These are phyloP conservation scores for Coreoperca whiteheadi DNA, from an alignment of 2,113 vertebrate genomes.

Conservation along the genomic window DNA sequence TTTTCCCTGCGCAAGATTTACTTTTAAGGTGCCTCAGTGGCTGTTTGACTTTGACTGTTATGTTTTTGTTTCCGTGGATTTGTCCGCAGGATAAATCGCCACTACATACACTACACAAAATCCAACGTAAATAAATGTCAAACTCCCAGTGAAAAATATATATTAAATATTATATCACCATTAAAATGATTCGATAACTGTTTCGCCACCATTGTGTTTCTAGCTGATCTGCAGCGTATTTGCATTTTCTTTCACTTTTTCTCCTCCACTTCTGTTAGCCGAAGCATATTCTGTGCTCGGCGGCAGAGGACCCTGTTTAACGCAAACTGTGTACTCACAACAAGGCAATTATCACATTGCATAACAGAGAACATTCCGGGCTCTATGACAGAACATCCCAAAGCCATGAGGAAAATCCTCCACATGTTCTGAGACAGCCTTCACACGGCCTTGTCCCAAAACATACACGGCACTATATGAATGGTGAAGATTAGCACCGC, in stretches of 20 bases:
- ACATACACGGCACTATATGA: conserved; percentile 26
- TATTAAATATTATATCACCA: too few relatives aligned
- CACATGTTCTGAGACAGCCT: conserved; percentile 44
- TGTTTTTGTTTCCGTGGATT: too few relatives aligned
- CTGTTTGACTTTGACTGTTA: too few relatives aligned
- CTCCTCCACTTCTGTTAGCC: neutral
- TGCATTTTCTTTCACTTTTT: neutral
- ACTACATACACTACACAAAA: too few relatives aligned
- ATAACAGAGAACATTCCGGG: neutral
- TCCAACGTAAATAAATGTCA: too few relatives aligned
- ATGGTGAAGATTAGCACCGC: conserved; percentile 34
- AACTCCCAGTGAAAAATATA: neutral
- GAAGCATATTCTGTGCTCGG: neutral
- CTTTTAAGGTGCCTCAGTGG: too few relatives aligned
- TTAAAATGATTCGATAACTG: neutral
- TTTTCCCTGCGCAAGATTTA: too few relatives aligned
- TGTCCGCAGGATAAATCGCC: too few relatives aligned
- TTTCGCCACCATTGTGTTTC: neutral
- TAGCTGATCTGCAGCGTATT: neutral
- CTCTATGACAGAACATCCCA: neutral
- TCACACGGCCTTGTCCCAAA: neutral
- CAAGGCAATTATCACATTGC: neutral
- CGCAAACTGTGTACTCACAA: neutral
- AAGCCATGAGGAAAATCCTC: neutral
- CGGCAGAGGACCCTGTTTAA: neutral